Evolutionary conservation across 2,113 vertebrate species (phyloP).

Genomic region (Dolichallabes microphthalmus): DNA sequence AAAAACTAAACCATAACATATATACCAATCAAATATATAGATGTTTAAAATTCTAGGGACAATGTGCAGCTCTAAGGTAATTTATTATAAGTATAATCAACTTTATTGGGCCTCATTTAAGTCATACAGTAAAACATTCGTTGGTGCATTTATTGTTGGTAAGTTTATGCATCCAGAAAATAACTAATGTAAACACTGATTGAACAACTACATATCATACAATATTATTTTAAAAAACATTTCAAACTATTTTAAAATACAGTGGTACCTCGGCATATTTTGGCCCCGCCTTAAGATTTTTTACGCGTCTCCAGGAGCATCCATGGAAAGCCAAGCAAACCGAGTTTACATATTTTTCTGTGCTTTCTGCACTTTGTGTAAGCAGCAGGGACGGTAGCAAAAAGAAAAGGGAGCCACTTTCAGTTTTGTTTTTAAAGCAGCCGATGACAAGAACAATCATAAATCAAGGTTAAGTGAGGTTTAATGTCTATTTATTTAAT

Average conservation of each 20-base stretch:
- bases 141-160: background rate
- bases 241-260: background rate
- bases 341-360: too few species aligned
- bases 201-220: background rate
- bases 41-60: conserved; percentile 53
- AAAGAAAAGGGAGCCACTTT: too few species aligned
- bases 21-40: conserved; percentile 40
- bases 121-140: background rate
- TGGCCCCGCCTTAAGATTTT: too few species aligned
- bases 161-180: background rate
- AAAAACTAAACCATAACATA: conserved; percentile 49
- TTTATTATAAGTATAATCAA: conserved; percentile 66
- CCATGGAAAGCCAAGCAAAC: too few species aligned
- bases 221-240: background rate
- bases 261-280: too few species aligned
- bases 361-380: too few species aligned
- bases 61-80: conserved; percentile 59
- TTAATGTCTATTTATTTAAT: too few species aligned
- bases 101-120: conserved; percentile 46
- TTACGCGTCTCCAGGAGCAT: too few species aligned
- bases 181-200: background rate
- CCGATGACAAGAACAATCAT: too few species aligned
- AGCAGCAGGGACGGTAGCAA: too few species aligned
- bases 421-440: too few species aligned
- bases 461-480: too few species aligned